These are phyloP conservation scores for Craniophora ligustri DNA, from an alignment of 2,888 invertebrate genomes.

Conservation along the genomic window DNA sequence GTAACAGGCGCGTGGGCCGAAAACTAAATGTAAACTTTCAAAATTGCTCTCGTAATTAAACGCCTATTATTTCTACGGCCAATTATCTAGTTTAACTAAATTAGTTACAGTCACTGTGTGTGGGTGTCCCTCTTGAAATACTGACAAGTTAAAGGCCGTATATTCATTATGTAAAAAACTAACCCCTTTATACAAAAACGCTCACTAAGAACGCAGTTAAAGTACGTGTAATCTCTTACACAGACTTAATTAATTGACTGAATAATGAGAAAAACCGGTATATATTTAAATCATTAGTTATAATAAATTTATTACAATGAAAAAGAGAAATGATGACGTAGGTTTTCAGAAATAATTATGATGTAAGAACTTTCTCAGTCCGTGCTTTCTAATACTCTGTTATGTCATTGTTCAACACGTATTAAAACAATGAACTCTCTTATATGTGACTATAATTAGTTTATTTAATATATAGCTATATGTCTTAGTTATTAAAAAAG, in stretches of 20 bases:
- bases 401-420: background rate
- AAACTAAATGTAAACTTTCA: slow-evolving; percentile 9
- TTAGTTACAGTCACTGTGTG: slow-evolving; percentile 6
- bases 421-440: too few species aligned
- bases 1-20: slow-evolving; percentile 20
- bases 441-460: too few species aligned
- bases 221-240: too few species aligned
- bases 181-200: too few species aligned
- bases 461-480: too few species aligned
- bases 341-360: slow-evolving; percentile 7
- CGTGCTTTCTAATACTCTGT: slow-evolving; percentile 13
- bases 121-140: slow-evolving; percentile 35
- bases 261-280: too few species aligned
- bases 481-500: too few species aligned
- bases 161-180: slow-evolving; percentile 31
- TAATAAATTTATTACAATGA: too few species aligned
- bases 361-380: background rate
- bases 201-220: too few species aligned
- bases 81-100: slow-evolving; percentile 44
- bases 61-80: slow-evolving; percentile 32
- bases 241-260: too few species aligned
- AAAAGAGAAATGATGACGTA: slow-evolving; percentile 15
- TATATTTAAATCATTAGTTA: too few species aligned
- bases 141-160: slow-evolving; percentile 29
- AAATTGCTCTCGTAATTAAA: slow-evolving; percentile 35